Conservation (phyloP, 2,888 invertebrate genomes). For the Trichopoda pennipes region DNA sequence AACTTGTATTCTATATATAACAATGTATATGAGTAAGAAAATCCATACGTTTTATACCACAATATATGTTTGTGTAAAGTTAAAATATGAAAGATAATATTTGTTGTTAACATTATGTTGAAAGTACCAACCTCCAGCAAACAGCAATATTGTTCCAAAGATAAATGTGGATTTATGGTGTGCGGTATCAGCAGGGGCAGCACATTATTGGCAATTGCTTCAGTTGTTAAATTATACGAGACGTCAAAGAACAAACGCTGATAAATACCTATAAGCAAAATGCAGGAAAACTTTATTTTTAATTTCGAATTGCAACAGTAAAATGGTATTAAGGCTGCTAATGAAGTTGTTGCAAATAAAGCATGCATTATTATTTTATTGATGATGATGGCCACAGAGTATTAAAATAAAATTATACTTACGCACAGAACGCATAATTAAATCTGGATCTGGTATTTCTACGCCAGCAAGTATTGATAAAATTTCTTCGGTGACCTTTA, state of each 20-base stretch:
- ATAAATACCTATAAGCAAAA: conserved; percentile 88
- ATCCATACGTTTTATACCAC: background rate
- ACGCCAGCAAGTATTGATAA: conserved; percentile 93
- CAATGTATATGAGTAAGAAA: background rate
- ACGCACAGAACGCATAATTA: conserved; percentile 95
- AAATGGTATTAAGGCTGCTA: conserved; percentile 11
- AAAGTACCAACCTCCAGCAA: conserved; percentile 84
- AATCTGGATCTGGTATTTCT: conserved; percentile 92
- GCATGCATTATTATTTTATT: conserved; percentile 3
- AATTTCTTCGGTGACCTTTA: conserved; percentile 91
- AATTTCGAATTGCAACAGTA: background rate
- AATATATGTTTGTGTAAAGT: background rate
- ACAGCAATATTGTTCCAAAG: conserved; percentile 90
- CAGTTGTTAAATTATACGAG: conserved; percentile 93
- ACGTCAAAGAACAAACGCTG: conserved; percentile 93
- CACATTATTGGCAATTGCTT: conserved; percentile 95
- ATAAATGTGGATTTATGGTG: conserved; percentile 92
- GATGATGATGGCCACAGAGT: background rate
- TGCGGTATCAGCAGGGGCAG: conserved; percentile 96
- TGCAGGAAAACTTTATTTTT: conserved; percentile 23
- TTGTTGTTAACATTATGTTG: conserved; percentile 2
- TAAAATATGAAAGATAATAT: conserved; percentile 11
- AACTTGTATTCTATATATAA: background rate
- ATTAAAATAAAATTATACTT: conserved; percentile 83
- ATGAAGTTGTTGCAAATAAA: conserved; percentile 15